Conservation (phyloP, 2,113 vertebrate species). For the Hyperopisus bebe region DNA sequence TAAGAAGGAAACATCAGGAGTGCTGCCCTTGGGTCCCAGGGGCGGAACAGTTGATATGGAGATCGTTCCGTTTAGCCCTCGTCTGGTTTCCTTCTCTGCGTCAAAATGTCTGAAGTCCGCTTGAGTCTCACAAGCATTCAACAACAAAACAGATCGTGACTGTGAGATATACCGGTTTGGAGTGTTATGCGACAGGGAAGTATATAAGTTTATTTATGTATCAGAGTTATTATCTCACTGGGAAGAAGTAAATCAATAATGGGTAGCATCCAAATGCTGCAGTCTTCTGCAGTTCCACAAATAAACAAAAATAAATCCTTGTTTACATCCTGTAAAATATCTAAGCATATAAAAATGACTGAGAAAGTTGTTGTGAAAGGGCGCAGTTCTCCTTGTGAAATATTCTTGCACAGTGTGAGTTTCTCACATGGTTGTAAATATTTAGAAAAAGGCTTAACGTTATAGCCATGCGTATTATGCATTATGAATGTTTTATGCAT, state of each 20-base stretch:
- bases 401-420: neutral
- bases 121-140: neutral
- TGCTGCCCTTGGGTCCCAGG: neutral
- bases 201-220: neutral
- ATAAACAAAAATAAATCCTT: neutral
- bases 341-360: neutral
- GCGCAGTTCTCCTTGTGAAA: neutral
- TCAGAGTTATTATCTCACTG: neutral
- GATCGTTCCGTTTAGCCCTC: neutral
- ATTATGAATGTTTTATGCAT: neutral
- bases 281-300: neutral
- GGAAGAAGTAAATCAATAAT: neutral
- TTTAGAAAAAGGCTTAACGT: neutral
- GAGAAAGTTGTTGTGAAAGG: neutral
- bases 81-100: neutral
- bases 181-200: neutral
- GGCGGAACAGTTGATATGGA: neutral
- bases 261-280: neutral
- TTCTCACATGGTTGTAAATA: neutral
- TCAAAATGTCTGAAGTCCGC: neutral
- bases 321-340: neutral
- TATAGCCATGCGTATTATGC: neutral
- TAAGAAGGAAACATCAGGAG: neutral
- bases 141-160: neutral
- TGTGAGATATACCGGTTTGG: neutral